Percentiles rank a stretch among this genome's conserved stretches.
These are phyloP conservation scores for Amphiprion ocellaris DNA, from an alignment of 2,113 vertebrate genomes.

Conservation along the genomic window DNA sequence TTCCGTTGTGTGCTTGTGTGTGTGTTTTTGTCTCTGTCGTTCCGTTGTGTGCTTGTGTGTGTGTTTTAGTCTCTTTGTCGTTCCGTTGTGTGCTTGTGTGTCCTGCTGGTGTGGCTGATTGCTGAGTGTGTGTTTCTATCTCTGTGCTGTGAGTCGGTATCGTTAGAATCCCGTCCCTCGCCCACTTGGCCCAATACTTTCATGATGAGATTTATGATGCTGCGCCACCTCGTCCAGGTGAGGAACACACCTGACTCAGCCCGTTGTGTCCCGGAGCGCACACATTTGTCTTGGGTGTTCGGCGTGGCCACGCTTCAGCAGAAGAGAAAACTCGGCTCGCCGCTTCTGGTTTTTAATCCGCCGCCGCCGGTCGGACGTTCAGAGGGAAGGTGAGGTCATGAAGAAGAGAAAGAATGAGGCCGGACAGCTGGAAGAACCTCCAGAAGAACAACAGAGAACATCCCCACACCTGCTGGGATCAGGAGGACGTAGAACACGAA, in stretches of 20 bases:
- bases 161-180: not conserved
- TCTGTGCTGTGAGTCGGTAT: too few species aligned
- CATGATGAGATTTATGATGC: constrained; percentile 61
- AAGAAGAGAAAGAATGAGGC: constrained; percentile 38
- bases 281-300: constrained; percentile 45
- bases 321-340: too few species aligned
- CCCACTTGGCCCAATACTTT: constrained; percentile 56
- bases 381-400: constrained; percentile 26
- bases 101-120: too few species aligned
- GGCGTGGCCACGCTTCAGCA: too few species aligned
- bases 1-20: too few species aligned
- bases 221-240: constrained; percentile 42
- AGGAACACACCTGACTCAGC: constrained; percentile 69
- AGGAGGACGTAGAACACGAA: too few species aligned
- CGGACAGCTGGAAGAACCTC: constrained; percentile 62
- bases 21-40: too few species aligned
- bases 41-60: too few species aligned
- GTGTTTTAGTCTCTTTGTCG: too few species aligned
- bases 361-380: not conserved
- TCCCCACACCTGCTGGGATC: constrained; percentile 41
- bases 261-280: not conserved
- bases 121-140: too few species aligned
- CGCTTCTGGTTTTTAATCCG: too few species aligned
- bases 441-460: constrained; percentile 1
- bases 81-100: too few species aligned